Evolutionary conservation across 2,113 vertebrate genomes (phyloP), one percentile per base, ranked within the genome.

Genomic region (Fregetta grallaria): DNA sequence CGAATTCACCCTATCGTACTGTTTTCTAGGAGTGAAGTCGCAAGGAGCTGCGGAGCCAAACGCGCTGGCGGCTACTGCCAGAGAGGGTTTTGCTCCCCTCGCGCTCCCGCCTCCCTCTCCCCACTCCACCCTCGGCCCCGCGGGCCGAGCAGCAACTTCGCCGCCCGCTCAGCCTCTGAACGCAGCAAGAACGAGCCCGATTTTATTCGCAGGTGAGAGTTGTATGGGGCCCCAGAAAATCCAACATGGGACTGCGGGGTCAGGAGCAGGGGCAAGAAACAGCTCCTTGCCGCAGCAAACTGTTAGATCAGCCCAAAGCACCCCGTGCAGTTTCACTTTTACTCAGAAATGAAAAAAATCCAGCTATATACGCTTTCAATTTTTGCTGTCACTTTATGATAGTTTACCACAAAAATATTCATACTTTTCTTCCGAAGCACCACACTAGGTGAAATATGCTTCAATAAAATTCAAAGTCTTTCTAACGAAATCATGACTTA

Each of bases 211-310:
- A 3, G 49, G 22, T 55, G 40, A 19, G 12, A 42, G 40, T 0
- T 34, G 25, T 11, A 42, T 2, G 8, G 22, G 30, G 53, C 16
- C 58, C 42, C n/a, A 13, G 30, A 27, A 58, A 40, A 13, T 42
- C 86, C 66, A 7, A 1, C 0, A 0, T 29, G 74, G 40, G 22
- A 30, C 56, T 21, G 29, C 0, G 3, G 36, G 66, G 34, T 53
- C 40, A 70, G 81, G 36, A 81, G n/a, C n/a, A 55, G 25, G 7
- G 18, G 23, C 26, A 4, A 29, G 25, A 26, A 40, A 10, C 1
- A 38, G 12, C 27, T 75, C 21, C 47, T 40, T 27, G 27, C 50
- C 6, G 9, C 52, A 45, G 42, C 32, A 61, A 61, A 58, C 34
- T 65, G n/a, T 12, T 21, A 32, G 62, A 30, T 7, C 76, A 85